Conservation (phyloP, 2,888 invertebrate species). For the Cheilosia vernalis region DNA sequence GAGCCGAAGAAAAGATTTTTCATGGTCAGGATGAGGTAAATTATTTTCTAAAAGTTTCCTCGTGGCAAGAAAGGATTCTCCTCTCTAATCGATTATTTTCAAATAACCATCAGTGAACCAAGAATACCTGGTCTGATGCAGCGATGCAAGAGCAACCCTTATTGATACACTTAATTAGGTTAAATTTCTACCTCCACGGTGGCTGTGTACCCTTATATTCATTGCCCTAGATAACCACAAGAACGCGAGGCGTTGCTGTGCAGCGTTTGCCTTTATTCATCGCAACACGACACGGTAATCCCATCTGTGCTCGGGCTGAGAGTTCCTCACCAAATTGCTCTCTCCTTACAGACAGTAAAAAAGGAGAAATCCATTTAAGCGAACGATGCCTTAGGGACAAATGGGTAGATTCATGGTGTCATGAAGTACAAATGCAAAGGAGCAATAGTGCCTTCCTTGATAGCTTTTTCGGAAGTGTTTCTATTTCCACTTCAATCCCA, state of each 20-base stretch:
- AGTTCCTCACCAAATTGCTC: slow-evolving; percentile 41
- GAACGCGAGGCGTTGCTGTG: slow-evolving; percentile 33
- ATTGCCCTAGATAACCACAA: slow-evolving; percentile 42
- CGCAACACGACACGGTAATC: slow-evolving; percentile 62
- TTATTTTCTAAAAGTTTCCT: too few relatives aligned
- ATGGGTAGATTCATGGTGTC: slow-evolving; percentile 50
- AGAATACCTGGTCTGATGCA: background rate
- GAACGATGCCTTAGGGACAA: slow-evolving; percentile 68
- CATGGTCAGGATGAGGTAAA: too few relatives aligned
- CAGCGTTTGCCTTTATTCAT: slow-evolving; percentile 54
- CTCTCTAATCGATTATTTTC: too few relatives aligned
- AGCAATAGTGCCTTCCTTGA: slow-evolving; percentile 44
- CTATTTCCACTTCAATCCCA: slow-evolving; percentile 51
- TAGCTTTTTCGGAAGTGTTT: slow-evolving; percentile 49
- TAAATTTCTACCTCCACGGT: slow-evolving; percentile 28
- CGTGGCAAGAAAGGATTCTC: too few relatives aligned
- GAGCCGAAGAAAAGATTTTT: too few relatives aligned
- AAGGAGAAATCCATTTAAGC: slow-evolving; percentile 67
- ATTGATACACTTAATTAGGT: slow-evolving; percentile 60
- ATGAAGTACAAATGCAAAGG: slow-evolving; percentile 37
- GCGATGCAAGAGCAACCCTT: background rate
- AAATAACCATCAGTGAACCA: too few relatives aligned
- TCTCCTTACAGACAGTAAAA: slow-evolving; percentile 28
- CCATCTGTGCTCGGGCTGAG: slow-evolving; percentile 39
- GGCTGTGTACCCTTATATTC: slow-evolving; percentile 18